A percentile compares a stretch with the other conserved stretches of the same genome.
These are phyloP conservation scores for Osedax fenrisi DNA, from an alignment of 2,888 invertebrate species.

Conservation along the genomic window DNA sequence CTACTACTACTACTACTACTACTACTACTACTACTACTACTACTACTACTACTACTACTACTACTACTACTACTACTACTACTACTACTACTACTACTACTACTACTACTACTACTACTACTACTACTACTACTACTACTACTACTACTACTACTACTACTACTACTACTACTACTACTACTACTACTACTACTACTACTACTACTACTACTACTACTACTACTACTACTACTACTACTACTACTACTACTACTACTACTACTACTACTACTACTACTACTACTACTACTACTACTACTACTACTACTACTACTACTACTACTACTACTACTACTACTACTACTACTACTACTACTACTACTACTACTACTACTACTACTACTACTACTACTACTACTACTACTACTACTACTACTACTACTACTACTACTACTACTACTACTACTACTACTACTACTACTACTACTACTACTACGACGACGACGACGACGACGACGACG, in stretches of 20 bases:
- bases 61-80: neutral
- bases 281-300: neutral
- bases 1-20: neutral
- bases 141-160: neutral
- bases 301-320: neutral
- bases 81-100: slow-evolving; percentile 2
- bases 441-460: neutral
- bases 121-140: neutral
- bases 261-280: neutral
- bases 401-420: neutral
- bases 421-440: neutral
- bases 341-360: neutral
- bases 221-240: neutral
- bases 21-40: neutral
- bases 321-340: neutral
- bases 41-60: slow-evolving; percentile 2
- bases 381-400: neutral
- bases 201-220: neutral
- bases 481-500: no score
- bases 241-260: neutral
- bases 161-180: neutral
- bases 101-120: neutral
- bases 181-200: neutral
- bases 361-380: neutral
- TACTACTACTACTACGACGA: neutral